Evolutionary conservation across 2,113 vertebrate genomes (phyloP).

Genomic region (Corydoras sp.): DNA sequence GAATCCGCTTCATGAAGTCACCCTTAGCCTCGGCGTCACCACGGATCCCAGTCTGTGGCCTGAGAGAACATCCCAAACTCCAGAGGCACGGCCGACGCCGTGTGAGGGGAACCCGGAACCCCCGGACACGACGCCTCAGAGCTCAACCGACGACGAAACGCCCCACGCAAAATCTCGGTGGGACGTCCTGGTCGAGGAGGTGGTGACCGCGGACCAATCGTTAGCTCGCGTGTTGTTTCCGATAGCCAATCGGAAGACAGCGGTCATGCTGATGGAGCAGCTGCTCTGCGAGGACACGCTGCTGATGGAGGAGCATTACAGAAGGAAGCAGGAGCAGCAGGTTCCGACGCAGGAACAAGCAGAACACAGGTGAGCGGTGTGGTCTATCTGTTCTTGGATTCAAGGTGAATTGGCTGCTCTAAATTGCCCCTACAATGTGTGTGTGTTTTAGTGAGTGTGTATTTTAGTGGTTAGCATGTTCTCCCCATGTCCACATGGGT

Average conservation of each 20-base stretch:
- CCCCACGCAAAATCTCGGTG: conserved; percentile 47
- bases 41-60: conserved; percentile 60
- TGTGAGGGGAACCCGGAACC: conserved; percentile 5
- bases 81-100: background rate
- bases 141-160: conserved; percentile 39
- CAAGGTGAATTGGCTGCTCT: background rate
- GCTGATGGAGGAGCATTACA: conserved; percentile 70
- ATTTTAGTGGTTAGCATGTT: no score
- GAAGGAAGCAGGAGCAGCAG: conserved; percentile 62
- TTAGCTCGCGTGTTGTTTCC: conserved; percentile 71
- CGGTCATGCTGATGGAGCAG: conserved; percentile 82
- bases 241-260: conserved; percentile 70
- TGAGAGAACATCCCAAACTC: no score
- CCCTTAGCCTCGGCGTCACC: conserved; percentile 58
- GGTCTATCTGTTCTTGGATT: no score
- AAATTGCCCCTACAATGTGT: background rate
- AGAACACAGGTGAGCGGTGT: conserved; percentile 47
- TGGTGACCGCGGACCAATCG: conserved; percentile 73
- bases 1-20: conserved; percentile 50
- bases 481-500: no score
- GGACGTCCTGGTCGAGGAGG: conserved; percentile 71
- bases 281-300: conserved; percentile 77
- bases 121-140: conserved; percentile 31
- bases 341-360: conserved; percentile 11
- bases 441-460: no score